Evolutionary conservation across 2,113 vertebrate species (phyloP).

Genomic region (rabbit (Oryctolagus cuniculus)): mOryCun1.1 NC_091445.1:14970001-14970500

Average conservation of each 20-base stretch:
- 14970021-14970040: not conserved
- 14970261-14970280: too few species aligned
- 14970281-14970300: too few species aligned
- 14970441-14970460: fast-evolving
- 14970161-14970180: too few species aligned
- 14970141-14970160: too few species aligned
- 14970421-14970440: not conserved
- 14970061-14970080: not conserved
- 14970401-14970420: not conserved
- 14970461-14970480: not conserved
- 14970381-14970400: not conserved
- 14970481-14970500: not conserved
- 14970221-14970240: too few species aligned
- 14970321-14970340: not conserved
- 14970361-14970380: not conserved
- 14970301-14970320: too few species aligned
- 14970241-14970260: too few species aligned
- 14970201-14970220: too few species aligned
- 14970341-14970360: not conserved
- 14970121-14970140: not conserved
- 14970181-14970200: too few species aligned
- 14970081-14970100: not conserved
- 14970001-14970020: not conserved
- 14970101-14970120: not conserved
- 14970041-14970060: not conserved